Base-by-base conservation (phyloP, 2,888 invertebrate species). In the Synanthedon formicaeformis region DNA sequence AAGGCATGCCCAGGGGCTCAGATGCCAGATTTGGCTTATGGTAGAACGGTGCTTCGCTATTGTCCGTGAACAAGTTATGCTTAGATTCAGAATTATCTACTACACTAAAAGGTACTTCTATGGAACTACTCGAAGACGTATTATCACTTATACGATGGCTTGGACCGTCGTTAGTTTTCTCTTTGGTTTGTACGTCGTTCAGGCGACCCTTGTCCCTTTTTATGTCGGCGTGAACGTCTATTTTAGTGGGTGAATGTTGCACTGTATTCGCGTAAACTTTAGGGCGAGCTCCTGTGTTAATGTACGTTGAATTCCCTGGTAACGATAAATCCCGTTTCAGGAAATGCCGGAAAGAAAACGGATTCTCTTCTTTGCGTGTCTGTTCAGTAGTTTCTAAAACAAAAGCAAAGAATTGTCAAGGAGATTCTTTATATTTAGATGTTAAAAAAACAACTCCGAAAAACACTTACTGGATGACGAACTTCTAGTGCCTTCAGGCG, bases 281-380 rank as follows among this genome's bases (percentile, higher is more conserved):
- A 4, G 94, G 94, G 61, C 94, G 89, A 27, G 95, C 94, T 48
- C 95, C 95, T 55, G 92, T 92, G 65, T 87, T 89, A 66, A 91
- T 90, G 70, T 91, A 92, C 58, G 89, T 91, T 34, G 86, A 86
- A 57, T 87, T 83, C 60, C 87, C 86, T 56, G 88, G 88, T 61
- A 88, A 66, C 58, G 86, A 88, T 50, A 86, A 69, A 64, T 92
- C 92, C 63, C 92, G 90, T 69, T 92, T 92, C 62, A 95, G 78
- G 73, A 96, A 96, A 73, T 95, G 95, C 72, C 95, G 93, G 66
- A 96, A 94, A 53, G 95, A 95, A 78, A 95, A 94, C 3, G 94
- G 92, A 78, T 93, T 93, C 62, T 93, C 93, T 68, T 93, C 93
- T 62, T 89, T 88, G 52, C 89, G 85, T 56, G 85, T 75, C 40